Evolutionary conservation across 2,113 vertebrate species (phyloP), one percentile per base, ranked within the genome.

Genomic region (Ancistrus triradiatus): DNA sequence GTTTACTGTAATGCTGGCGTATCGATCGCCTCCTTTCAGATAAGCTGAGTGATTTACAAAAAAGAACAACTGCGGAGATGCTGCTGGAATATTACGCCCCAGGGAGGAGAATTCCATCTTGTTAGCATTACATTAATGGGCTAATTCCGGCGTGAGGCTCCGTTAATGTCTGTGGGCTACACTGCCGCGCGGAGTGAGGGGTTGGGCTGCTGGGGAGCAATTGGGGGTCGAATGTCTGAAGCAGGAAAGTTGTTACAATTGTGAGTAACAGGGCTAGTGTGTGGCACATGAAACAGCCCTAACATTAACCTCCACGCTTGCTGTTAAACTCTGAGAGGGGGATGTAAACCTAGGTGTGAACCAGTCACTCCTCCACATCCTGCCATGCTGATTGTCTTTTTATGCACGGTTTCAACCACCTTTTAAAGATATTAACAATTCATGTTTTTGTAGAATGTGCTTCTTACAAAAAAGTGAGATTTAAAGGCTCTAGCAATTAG

Each of bases 121-220:
- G 83, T 87, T 88, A 87, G 78, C 82, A 85, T 88, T 87, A 85
- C 86, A 86, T 87, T 88, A 84, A 87, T 86, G 83, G 86, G 84
- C 82, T 86, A 86, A 88, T 87, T 87, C 81, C 77, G 80, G 73
- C 75, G 53, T 64, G 69, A 84, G 79, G 77, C 82, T 81, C 63
- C 27, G 66, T 81, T 88, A 83, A 88, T 86, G 81, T 86, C 80
- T 78, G 75, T 72, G 70, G 75, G 79, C 77, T 84, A 79, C 79
- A 68, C 79, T 74, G 78, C 72, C 77, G 83, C 82, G 76, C 51
- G 21, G 27, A 47, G 73, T 49, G 22, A 57, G 57, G 69, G 62
- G 61, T 28, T 68, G 55, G 67, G 52, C 27, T 44, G 74, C 57
- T 35, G 47, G 50, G 43, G 59, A 70, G 75, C 70, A 75, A 75